Evolutionary conservation across 2,113 vertebrate species (phyloP), one percentile per base, ranked within the genome.

Genomic region (Archocentrus centrarchus): DNA sequence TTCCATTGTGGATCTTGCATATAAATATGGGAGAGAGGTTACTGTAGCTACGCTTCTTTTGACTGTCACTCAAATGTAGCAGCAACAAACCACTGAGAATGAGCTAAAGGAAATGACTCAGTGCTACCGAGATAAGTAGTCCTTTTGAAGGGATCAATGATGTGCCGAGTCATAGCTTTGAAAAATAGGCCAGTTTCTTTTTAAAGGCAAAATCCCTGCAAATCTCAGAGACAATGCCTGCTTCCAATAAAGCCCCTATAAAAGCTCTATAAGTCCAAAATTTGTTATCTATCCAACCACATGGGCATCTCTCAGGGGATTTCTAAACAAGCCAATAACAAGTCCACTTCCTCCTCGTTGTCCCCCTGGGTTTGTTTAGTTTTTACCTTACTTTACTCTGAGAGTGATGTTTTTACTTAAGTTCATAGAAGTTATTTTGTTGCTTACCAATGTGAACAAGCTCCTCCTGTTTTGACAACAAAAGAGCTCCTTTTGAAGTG

Each of bases 101-200:
- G 64, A 83, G 84, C 84, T 82, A 32, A 30, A 87, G 82, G 78
- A 80, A 80, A 6, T 91, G 92, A 93, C 55, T 95, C 93, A 92
- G 64, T 79, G 84, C 85, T 30, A 80, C 11, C 11, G 85, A 86
- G 92, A 92, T 93, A 90, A 94, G 90, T 86, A 30, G 83, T 76
- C 80, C 79, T 83, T 93, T 92, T 89, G 81, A 88, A 86, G 78
- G 85, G 89, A 92, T 93, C 90, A 88, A 80, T 91, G 86, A 91
- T 90, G 83, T 91, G 93, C 90, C 53, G 79, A 88, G 92, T 93
- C 93, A 88, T 80, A 85, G 89, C 85, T 90, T 90, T 93, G 88
- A 86, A 88, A 92, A 94, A 92, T 86, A 88, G 92, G 89, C 84
- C 90, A 88, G 79, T 86, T 92, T 92, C 84, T 88, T 94, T 93